Percentiles rank a stretch among this genome's conserved stretches.
Evolutionary conservation across 2,113 vertebrate genomes (phyloP).

Genomic region (Colossoma macropomum): DNA sequence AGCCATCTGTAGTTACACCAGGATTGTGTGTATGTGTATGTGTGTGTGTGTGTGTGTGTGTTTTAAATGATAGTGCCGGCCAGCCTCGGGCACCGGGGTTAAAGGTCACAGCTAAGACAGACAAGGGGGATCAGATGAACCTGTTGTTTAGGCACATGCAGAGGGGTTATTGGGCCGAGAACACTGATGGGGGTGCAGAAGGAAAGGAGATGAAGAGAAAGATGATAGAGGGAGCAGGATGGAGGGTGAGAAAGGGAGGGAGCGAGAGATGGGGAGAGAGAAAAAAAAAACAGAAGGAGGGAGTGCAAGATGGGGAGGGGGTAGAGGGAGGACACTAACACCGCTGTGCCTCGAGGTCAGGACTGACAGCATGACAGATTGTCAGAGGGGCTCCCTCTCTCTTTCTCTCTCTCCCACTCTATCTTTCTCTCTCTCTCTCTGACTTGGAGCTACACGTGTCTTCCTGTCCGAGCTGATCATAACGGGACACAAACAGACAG

Average conservation of each 20-base stretch:
- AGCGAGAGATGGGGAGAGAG: not conserved
- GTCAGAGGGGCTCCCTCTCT: constrained; percentile 72
- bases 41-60: constrained; percentile 26
- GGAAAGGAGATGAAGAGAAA: not conserved
- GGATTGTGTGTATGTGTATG: not conserved
- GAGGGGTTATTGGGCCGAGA: constrained; percentile 14
- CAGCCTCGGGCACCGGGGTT: not conserved
- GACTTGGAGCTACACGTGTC: constrained; percentile 78
- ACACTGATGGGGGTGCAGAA: not conserved
- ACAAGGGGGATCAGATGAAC: constrained; percentile 1
- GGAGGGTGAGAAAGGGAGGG: not conserved
- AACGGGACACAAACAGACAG: constrained; percentile 81
- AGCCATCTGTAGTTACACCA: constrained; percentile 35
- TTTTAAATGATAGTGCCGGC: not conserved
- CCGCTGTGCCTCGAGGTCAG: constrained; percentile 59
- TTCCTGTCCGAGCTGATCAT: constrained; percentile 78
- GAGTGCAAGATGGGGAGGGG: constrained; percentile 15
- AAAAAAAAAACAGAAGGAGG: not conserved
- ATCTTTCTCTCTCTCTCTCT: constrained; percentile 61
- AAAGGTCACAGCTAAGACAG: constrained; percentile 19
- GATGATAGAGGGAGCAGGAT: not conserved
- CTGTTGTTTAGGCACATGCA: constrained; percentile 23
- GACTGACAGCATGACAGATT: constrained; percentile 84
- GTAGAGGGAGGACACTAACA: constrained; percentile 32
- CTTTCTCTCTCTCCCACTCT: constrained; percentile 43